Percentiles rank a stretch among this genome's conserved stretches.
phyloP scores from a whole-genome alignment of 2,888 invertebrate species.

The Sphaeridia pumilis region DNA sequence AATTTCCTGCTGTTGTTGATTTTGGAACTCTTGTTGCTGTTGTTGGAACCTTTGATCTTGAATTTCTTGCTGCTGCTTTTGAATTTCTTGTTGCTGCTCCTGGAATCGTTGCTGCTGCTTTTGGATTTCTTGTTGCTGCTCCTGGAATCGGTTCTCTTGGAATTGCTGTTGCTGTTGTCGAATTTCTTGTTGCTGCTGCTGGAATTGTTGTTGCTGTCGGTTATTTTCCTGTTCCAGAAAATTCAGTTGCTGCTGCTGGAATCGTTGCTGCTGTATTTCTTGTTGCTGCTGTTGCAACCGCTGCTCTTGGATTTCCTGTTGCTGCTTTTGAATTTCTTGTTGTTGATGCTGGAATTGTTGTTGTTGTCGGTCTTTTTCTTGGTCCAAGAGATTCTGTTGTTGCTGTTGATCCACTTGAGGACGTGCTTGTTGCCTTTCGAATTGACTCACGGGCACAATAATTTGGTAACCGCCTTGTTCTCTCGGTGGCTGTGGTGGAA shows the following conservation, averaged over 20 bases:
- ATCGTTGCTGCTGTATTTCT: no score
- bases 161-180: no score
- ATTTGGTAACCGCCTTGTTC: neutral
- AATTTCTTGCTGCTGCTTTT: neutral
- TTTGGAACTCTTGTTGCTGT: no score
- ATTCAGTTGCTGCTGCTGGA: no score
- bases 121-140: neutral
- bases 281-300: no score
- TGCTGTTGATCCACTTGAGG: neutral
- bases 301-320: neutral
- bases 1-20: neutral
- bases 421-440: neutral
- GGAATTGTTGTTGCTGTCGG: neutral
- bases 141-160: neutral
- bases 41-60: no score
- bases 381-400: neutral
- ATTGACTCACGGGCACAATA: neutral
- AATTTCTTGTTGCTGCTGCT: constrained; percentile 5
- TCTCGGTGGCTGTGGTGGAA: neutral
- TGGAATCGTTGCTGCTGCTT: neutral
- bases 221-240: no score
- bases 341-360: neutral
- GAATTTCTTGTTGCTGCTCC: neutral
- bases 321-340: neutral
- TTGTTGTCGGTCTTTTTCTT: neutral